Conservation (phyloP, 2,113 vertebrate species). For the Pandion haliaetus region DNA sequence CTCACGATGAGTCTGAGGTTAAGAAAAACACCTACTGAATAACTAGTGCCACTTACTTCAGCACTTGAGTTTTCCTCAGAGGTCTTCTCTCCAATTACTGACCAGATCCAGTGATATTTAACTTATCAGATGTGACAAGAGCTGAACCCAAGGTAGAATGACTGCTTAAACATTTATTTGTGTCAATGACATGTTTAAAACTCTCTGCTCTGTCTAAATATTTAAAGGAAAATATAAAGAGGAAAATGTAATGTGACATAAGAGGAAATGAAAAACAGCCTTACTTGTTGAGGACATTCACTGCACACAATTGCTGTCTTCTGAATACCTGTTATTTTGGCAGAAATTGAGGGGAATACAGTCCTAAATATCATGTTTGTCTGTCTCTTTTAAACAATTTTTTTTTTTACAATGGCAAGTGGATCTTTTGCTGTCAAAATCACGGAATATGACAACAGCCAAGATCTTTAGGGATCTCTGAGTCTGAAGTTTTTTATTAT, state of each 20-base stretch:
- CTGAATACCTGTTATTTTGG: conserved; percentile 48
- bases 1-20: conserved; percentile 45
- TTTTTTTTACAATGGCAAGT: conserved; percentile 13
- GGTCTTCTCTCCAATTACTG: conserved; percentile 63
- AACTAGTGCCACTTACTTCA: conserved; percentile 45
- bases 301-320: conserved; percentile 30
- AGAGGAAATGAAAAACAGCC: conserved; percentile 47
- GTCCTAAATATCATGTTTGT: background rate
- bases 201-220: conserved; percentile 62
- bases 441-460: background rate
- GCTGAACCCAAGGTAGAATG: conserved; percentile 59
- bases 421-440: conserved; percentile 43
- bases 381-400: conserved; percentile 18
- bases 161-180: conserved; percentile 73
- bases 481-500: background rate
- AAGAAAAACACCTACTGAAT: conserved; percentile 44
- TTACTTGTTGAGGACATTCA: conserved; percentile 40
- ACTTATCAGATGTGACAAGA: conserved; percentile 66
- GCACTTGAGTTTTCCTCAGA: conserved; percentile 57
- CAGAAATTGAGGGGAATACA: conserved; percentile 2
- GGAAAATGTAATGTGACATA: conserved; percentile 57
- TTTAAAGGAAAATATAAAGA: conserved; percentile 62
- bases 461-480: background rate
- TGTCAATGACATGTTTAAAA: conserved; percentile 66
- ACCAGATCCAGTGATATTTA: conserved; percentile 54